Evolutionary conservation across 2,113 vertebrate genomes (phyloP), one percentile per base, ranked within the genome.

Genomic region (Rousettus leschenaultii): DNA sequence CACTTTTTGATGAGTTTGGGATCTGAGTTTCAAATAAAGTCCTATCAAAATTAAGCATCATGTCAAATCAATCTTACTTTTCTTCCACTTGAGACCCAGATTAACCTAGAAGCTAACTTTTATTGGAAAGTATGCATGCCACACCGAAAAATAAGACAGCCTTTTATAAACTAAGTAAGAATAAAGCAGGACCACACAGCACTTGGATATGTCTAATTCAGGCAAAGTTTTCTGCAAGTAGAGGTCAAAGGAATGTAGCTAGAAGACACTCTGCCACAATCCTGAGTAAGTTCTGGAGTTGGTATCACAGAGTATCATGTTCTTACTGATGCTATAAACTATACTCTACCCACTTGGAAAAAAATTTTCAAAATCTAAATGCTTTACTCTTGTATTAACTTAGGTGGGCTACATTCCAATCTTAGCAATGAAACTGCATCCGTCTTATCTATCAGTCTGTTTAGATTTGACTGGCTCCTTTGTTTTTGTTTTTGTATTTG

Each of bases 1-100:
- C 71, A 97, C 92, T 97, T 98, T 98, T 89, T 97, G 98, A 98
- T 98, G 97, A 98, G 89, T 96, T 91, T 96, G 95, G 97, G 95
- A 97, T 94, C 97, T 98, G 95, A 43, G 95, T 96, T 98, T 97
- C 96, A 97, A 98, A 98, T 95, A 96, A 96, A 98, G 93, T 98
- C 97, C 86, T 61, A 98, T 93, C 91, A 98, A 97, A 98, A 97
- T 97, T 96, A 98, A 97, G 97, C 94, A 97, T 97, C 85, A 97
- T 82, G 97, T 97, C 95, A 98, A 97, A 83, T 96, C 96, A 97
- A 98, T 96, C 91, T 95, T 96, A 84, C 93, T 30, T 48, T 86
- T 88, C 86, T 88, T 93, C 91, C 63, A 97, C 57, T 78, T 93
- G 95, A 87, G 97, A 97, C 82, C 84, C 96, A 96, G 92, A 97